These are phyloP conservation scores for Motacilla alba DNA, from an alignment of 2,113 vertebrate genomes.

Conservation along the genomic window DNA sequence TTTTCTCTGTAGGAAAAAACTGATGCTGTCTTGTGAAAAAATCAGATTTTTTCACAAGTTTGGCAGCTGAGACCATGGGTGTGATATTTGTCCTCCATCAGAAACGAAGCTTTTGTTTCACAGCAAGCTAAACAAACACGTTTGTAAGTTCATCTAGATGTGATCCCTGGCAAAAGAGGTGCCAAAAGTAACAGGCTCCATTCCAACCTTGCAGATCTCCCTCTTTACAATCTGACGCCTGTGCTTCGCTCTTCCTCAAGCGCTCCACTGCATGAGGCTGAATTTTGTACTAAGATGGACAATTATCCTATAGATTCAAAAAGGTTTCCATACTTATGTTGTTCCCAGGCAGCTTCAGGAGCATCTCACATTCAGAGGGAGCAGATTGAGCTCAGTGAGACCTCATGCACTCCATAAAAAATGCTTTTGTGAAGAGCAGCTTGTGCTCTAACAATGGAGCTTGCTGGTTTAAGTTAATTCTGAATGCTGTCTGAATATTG, in stretches of 20 bases:
- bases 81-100: neutral
- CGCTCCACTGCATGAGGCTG: accelerated
- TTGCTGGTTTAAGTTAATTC: neutral
- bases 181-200: neutral
- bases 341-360: neutral
- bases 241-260: neutral
- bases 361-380: neutral
- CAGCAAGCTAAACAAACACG: neutral
- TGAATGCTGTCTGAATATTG: neutral
- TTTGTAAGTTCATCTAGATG: neutral
- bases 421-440: neutral
- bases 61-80: accelerated
- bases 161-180: neutral
- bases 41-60: neutral
- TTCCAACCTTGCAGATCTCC: neutral
- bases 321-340: neutral
- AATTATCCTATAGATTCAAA: neutral
- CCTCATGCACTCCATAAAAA: neutral
- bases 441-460: neutral
- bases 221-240: neutral
- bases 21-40: neutral
- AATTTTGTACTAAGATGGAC: neutral
- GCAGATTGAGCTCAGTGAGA: neutral
- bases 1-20: neutral
- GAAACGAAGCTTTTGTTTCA: neutral